Base-by-base conservation (phyloP, 2,113 vertebrate genomes). In the Reinhardtius hippoglossoides region DNA sequence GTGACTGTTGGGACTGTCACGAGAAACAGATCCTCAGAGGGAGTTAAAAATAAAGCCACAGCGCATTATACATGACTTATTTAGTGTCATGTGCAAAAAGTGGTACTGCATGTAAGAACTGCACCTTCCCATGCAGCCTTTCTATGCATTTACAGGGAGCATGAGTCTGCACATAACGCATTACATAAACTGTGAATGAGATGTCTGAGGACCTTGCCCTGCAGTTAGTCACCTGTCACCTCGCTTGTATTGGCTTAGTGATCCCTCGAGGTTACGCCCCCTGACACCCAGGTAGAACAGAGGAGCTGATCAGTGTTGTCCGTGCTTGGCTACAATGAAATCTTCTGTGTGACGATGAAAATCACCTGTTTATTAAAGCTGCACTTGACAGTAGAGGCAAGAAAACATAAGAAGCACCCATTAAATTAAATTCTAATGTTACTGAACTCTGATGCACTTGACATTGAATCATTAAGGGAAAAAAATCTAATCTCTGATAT, bases 21-120 rank as follows among this genome's bases (percentile, higher is more conserved):
- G 46, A n/a, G 21, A 54, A 31, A 67, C 58, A 62, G 54, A 73
- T 77, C 31, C 61, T 67, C 65, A 50, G 67, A 80, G 79, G 74
- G 57, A 6, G 4, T 54, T 54, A 54, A n/a, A n/a, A 54, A n/a
- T 20, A 20, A 54, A 20, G 20, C 20, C 10, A n/a, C 18, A 54
- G 50, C 4, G 20, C 7, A 21, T 54, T 20, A 10, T 9, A 54
- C 50, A 9, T 71, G 3, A 71, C 57, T 82, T 71, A 75, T 71
- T 65, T 46, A 59, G 42, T 46, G 20, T 52, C 61, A 50, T 20
- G 46, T 81, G 31, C 46, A 42, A 42, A 76, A 24, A 76, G 60
- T 63, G 44, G 50, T 10, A n/a, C 7, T 54, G 50, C 50, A 54
- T 54, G 50, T 54, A n/a, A 8, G n/a, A 20, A 21, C 50, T 54